Evolutionary conservation across 2,797 vertebrate genomes (phyloP).

Genomic region (Melopsittacus undulatus): DNA sequence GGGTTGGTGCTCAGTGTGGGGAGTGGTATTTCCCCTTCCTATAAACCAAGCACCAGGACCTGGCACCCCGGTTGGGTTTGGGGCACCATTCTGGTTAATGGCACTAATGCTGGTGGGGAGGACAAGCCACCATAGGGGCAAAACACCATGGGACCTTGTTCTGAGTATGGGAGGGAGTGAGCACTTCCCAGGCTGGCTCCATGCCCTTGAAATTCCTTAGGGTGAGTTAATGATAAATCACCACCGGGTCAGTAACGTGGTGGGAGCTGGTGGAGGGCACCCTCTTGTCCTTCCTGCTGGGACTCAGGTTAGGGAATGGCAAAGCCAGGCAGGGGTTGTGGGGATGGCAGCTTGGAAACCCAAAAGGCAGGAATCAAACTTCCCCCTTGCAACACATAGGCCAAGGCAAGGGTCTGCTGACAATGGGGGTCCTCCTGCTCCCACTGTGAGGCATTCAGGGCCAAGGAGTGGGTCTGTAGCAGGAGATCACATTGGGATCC

Average conservation of each 20-base stretch:
- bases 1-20: neutral
- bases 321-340: neutral
- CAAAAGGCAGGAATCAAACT: neutral
- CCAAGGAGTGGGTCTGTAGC: neutral
- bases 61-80: accelerated
- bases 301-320: neutral
- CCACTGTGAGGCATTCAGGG: accelerated
- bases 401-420: neutral
- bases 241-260: accelerated
- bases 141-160: neutral
- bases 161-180: neutral
- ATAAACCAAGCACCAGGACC: neutral
- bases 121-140: neutral
- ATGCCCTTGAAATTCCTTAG: constrained; percentile 5
- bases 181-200: neutral
- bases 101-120: accelerated
- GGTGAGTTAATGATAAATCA: constrained; percentile 39
- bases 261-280: accelerated
- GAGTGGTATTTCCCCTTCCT: accelerated
- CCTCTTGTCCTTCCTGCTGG: neutral
- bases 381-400: accelerated
- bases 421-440: neutral
- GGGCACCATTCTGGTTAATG: accelerated
- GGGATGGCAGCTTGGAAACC: accelerated
- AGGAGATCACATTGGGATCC: neutral